Base-by-base conservation (phyloP, 2,888 invertebrate species). In the Podabrus alpinus region DNA sequence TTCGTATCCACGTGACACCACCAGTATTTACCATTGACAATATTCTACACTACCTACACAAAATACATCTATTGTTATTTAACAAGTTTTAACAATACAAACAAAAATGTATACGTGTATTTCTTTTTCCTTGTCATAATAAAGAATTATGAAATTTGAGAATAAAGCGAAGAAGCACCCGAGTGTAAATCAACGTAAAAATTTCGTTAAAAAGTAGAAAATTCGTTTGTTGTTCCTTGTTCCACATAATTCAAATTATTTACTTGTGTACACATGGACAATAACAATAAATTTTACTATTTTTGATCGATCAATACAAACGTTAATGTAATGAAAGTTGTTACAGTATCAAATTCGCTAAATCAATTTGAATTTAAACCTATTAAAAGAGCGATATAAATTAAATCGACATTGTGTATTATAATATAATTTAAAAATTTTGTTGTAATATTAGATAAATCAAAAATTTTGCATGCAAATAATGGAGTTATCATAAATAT, bases 11-110 rank as follows among this genome's bases (percentile, higher is more conserved):
- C 83, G 82, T 83, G 83, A 83, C 80, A 64, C 62, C 17, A 19
- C 21, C 62, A 17, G 62, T 64, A 45, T 64, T 64, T 64, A 64
- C 62, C 80, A 79, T 81, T 79, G 82, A 82, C 82, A 82, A 81
- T 81, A 78, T 81, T 79, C 81, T 80, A 79, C 80, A 80, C 78
- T 79, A 81, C 80, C 81, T 80, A 79, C 80, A 80, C 78, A 79
- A 81, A 80, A 70, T 76, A 78, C 72, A 73, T 77, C 74, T 77
- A 78, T 79, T 80, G 78, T 75, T 76, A 79, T 78, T 79, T 82
- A 80, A 81, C 81, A 80, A 80, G 80, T 75, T 69, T 17, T 16
- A 78, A 77, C 78, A 77, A 80, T 79, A 80, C 80, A 79, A 45
- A 45, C 45, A 13, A 45, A 45, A 45, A 45, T 45, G n/a, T 45